These are phyloP conservation scores for Bombus fervidus DNA, from an alignment of 1,140 invertebrate genomes.

Conservation along the genomic window DNA sequence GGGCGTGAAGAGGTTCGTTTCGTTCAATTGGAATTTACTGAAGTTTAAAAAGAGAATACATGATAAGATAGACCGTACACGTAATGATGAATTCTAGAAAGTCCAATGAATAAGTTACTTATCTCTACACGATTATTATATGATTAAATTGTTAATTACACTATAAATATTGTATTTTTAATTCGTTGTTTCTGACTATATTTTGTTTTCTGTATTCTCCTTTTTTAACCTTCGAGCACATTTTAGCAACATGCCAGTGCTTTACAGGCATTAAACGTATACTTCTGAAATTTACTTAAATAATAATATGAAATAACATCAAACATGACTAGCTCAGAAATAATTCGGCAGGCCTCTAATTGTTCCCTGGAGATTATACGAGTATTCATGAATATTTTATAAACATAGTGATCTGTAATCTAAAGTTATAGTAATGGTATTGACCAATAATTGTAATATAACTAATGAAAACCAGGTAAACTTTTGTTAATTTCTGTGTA, in stretches of 20 bases:
- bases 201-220: constrained; percentile 10
- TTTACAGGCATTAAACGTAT: neutral
- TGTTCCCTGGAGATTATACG: neutral
- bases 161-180: constrained; percentile 1
- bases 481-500: neutral
- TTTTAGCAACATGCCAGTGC: constrained; percentile 19
- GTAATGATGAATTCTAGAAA: neutral
- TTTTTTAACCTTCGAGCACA: constrained; percentile 9
- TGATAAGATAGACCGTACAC: neutral
- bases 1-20: constrained; percentile 59
- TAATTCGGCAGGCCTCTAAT: neutral
- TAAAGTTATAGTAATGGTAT: constrained; percentile 7
- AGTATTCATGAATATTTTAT: constrained; percentile 17
- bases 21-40: constrained; percentile 4
- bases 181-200: neutral
- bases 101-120: constrained; percentile 7
- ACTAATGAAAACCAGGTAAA: constrained; percentile 19
- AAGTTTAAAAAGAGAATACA: neutral
- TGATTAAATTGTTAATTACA: constrained; percentile 1
- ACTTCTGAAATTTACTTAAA: constrained; percentile 13
- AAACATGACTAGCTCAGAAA: constrained; percentile 14
- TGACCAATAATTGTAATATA: constrained; percentile 25
- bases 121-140: neutral
- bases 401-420: constrained; percentile 13
- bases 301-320: constrained; percentile 13